Base-by-base conservation (phyloP, 2,113 vertebrate species). In the Sebastes schlegelii region DNA sequence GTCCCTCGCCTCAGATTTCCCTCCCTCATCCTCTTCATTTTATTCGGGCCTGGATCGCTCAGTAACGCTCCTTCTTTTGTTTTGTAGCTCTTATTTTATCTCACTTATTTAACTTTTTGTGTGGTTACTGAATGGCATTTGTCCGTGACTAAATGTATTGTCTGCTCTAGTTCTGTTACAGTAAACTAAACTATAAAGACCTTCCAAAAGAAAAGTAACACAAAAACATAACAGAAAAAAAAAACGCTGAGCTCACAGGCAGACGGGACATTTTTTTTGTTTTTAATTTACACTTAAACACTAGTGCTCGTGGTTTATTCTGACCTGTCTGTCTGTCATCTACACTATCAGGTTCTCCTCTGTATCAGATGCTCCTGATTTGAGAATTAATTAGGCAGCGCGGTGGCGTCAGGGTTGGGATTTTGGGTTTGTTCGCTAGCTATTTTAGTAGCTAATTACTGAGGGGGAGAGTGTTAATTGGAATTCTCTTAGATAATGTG, bases 401-500 rank as follows among this genome's bases (percentile, higher is more conserved):
- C 46, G 17, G 70, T 70, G 77, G 87, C 75, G 42, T 87, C 84
- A 88, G 82, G 70, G 88, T 91, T 95, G 95, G 93, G 95, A 94
- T 95, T 95, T 95, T 94, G 91, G 88, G 88, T 95, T 96, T 96
- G 96, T 96, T 96, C 96, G 90, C 96, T 95, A 95, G 94, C 91
- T 96, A 93, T 94, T 97, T 97, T 97, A 96, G 97, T 96, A 96
- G 93, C 96, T 97, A 97, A 97, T 98, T 98, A 97, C 95, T 95
- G 95, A 95, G 96, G 91, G 93, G 83, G 87, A 96, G 96, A 96
- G 96, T 97, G 97, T 97, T 97, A 97, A 98, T 97, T 97, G 96
- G 96, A 95, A 97, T 95, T 91, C 80, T 91, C 91, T 92, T 86
- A 91, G 91, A 93, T 91, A 92, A 91, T 88, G 77, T 92, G 91